Base-by-base conservation (phyloP, 2,113 vertebrate species). In the Pseudorhombus dupliciocellatus region DNA sequence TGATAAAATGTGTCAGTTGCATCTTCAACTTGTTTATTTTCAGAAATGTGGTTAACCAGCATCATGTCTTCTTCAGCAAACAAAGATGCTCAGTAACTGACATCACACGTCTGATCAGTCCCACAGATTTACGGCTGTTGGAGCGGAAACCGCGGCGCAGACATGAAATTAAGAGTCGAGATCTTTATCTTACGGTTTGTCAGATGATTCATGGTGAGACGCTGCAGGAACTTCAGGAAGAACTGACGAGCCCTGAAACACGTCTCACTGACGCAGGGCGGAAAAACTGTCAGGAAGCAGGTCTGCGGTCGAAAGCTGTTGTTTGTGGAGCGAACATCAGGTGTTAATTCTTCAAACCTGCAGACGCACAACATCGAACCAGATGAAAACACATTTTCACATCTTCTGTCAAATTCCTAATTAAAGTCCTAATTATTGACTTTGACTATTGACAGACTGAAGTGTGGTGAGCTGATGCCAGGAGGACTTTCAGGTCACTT, bases 201-300 rank as follows among this genome's bases (percentile, higher is more conserved):
- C 59, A 21, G 77, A 55, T 83, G 77, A 81, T 79, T 89, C 79
- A 79, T 55, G 63, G 15, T 0, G 24, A 61, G 21, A 31, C 55
- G 65, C 81, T 51, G 71, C 81, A 54, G 77, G 54, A 26, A 74
- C 34, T 37, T 50, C 12, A 59, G 57, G 48, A 15, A 1, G 37
- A 28, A 28, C 26, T 28, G 26, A 28, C 26, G 26, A 28, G 14
- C 34, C 21, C 6, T 8, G 25, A 53, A 54, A 24, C 53, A 6
- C 15, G 40, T 66, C 46, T 37, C 5, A 7, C 34, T n/a, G 21
- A 61, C 59, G 26, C 54, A 12, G 63, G 24, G 68, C 30, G 15
- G 61, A 25, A 66, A 66, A 67, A 8, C 2, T 50, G 57, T 55
- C 50, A 30, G 14, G 15, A 48, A 61, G 18, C 24, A 11, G 31